Evolutionary conservation across 2,888 invertebrate species (phyloP), one percentile per base, ranked within the genome.

Genomic region (Ochropleura plecta): DNA sequence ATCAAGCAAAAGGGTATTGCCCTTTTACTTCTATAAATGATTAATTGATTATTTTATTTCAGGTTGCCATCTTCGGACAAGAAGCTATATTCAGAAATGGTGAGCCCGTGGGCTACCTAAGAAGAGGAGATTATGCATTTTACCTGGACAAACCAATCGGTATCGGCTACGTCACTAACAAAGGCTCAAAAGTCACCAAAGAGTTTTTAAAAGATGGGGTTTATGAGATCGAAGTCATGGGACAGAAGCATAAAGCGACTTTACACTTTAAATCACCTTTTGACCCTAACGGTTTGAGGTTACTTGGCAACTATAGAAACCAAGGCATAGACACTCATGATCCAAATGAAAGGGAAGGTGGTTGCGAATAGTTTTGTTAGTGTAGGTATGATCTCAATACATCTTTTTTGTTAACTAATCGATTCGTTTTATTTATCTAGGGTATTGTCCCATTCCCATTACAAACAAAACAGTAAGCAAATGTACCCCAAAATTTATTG

Each of bases 41-140:
- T 20, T 20, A 20, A 42, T 59, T 70, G 3, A 18, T 30, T 63
- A 48, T n/a, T 51, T 59, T 3, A 14, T 89, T 88, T 40, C 93
- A 97, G 94, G 95, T 98, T 18, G 97, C 98, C n/a, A 90, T 99
- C 60, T 98, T 98, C 96, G 99, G 99, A 0, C 96, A 98, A 87
- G 99, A 99, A 96, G 98, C 98, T 0, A 98, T 99, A 89, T 98
- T 97, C 95, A 97, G 98, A 89, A 97, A 98, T 90, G 98, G 97
- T 5, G 95, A 97, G 86, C 96, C 98, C 0, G 98, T 98, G 8
- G 99, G 99, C 16, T 98, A 98, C 87, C 92, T 99, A 10, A 96
- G 99, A 79, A 97, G 99, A 90, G 98, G 98, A 0, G 98, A 98
- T 84, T 99, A 97, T 90, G 98, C 97, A 0, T 97, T 96, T 88